These are phyloP conservation scores for Capromys pilorides DNA, from an alignment of 2,797 vertebrate species.

Conservation along the genomic window DNA sequence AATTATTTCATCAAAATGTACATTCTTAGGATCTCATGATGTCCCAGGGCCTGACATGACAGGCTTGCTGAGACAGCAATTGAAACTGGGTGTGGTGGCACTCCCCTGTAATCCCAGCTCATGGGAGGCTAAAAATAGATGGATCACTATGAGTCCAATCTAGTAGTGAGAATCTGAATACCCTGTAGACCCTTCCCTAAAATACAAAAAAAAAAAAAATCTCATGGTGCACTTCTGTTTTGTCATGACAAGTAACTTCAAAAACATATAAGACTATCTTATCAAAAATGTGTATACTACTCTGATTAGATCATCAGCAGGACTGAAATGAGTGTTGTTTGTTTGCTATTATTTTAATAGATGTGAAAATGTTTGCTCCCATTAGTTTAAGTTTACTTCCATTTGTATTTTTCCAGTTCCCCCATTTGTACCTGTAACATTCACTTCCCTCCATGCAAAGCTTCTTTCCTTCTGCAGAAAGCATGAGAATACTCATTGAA, in stretches of 20 bases:
- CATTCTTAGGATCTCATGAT: slow-evolving; percentile 35
- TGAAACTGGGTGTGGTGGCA: too few species aligned
- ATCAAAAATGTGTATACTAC: background rate
- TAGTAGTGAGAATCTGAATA: too few species aligned
- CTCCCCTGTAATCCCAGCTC: too few species aligned
- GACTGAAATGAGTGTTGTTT: background rate
- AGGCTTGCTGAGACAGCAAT: too few species aligned
- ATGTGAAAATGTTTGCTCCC: background rate
- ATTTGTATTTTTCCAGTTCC: slow-evolving; percentile 10
- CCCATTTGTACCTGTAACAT: slow-evolving; percentile 17
- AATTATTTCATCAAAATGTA: slow-evolving; percentile 74
- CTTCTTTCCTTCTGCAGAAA: background rate
- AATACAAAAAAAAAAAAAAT: too few species aligned
- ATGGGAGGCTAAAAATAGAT: too few species aligned
- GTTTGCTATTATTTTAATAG: background rate
- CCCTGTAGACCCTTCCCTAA: too few species aligned
- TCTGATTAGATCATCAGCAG: background rate
- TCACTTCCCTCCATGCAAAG: background rate
- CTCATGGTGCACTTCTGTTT: slow-evolving; percentile 1
- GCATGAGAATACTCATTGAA: background rate
- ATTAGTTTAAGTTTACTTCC: slow-evolving; percentile 28
- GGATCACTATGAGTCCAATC: too few species aligned
- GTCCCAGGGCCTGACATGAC: too few species aligned
- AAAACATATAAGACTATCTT: slow-evolving; percentile 7
- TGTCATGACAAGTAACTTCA: slow-evolving; percentile 38